phyloP scores from a whole-genome alignment of 2,888 invertebrate genomes.

The Pomacea canaliculata region DNA sequence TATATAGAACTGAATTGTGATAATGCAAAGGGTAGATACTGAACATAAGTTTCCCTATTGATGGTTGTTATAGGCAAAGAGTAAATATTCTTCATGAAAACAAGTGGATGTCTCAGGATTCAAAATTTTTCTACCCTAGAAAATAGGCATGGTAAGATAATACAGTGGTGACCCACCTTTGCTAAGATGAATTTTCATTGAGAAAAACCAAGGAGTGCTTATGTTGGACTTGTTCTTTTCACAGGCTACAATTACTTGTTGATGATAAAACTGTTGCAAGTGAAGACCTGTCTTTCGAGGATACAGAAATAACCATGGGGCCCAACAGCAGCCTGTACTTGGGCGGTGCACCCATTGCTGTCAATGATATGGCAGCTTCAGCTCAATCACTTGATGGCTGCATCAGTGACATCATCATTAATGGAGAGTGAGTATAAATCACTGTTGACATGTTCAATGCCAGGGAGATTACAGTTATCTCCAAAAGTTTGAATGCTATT shows the following conservation, averaged over 20 bases:
- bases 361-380: conserved; percentile 74
- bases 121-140: not conserved
- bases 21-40: too few species aligned
- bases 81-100: too few species aligned
- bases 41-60: too few species aligned
- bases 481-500: too few species aligned
- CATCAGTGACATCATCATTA: conserved; percentile 86
- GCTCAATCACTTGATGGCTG: conserved; percentile 80
- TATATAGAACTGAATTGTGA: too few species aligned
- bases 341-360: conserved; percentile 78
- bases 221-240: not conserved
- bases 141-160: not conserved
- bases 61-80: too few species aligned
- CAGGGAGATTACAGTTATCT: too few species aligned
- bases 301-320: conserved; percentile 71
- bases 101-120: too few species aligned
- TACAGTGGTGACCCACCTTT: not conserved
- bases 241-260: conserved; percentile 23
- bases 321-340: conserved; percentile 78
- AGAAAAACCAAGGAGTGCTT: not conserved
- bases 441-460: not conserved
- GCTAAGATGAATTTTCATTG: not conserved
- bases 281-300: conserved; percentile 73
- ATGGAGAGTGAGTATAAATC: conserved; percentile 77
- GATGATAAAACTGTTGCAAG: conserved; percentile 26